These are phyloP conservation scores for Pegoplata infirma DNA, from an alignment of 2,888 invertebrate species.

Conservation along the genomic window DNA sequence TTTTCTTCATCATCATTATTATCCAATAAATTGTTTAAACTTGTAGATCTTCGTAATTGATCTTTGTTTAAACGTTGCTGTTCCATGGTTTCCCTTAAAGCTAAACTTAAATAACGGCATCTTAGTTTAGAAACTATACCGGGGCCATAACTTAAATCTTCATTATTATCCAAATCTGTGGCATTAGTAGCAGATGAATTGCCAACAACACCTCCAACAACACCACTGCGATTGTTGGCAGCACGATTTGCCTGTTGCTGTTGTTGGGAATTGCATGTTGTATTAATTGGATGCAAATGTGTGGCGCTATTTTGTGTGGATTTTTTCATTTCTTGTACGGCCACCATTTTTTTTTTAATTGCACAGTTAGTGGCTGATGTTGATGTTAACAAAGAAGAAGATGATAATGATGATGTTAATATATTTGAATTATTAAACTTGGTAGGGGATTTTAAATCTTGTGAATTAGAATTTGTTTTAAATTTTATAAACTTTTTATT, in stretches of 20 bases:
- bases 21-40: constrained; percentile 90
- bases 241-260: constrained; percentile 38
- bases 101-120: constrained; percentile 91
- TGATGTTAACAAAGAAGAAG: constrained; percentile 57
- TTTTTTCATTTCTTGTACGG: constrained; percentile 78
- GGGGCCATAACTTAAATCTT: constrained; percentile 93
- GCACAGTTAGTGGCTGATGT: constrained; percentile 59
- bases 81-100: constrained; percentile 85
- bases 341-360: constrained; percentile 79
- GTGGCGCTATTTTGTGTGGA: constrained; percentile 72
- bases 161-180: constrained; percentile 80
- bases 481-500: constrained; percentile 48
- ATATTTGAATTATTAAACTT: too few relatives aligned
- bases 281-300: constrained; percentile 67
- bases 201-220: constrained; percentile 28
- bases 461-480: constrained; percentile 26
- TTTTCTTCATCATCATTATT: constrained; percentile 78
- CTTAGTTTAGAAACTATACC: constrained; percentile 93
- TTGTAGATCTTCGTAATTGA: constrained; percentile 87
- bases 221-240: constrained; percentile 34
- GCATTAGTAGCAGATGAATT: neutral
- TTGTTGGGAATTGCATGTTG: constrained; percentile 57
- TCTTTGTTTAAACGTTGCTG: constrained; percentile 84
- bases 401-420: constrained; percentile 62
- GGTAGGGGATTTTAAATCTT: constrained; percentile 61